Evolutionary conservation across 2,113 vertebrate genomes (phyloP), one percentile per base, ranked within the genome.

Genomic region (Toxostoma redivivum): DNA sequence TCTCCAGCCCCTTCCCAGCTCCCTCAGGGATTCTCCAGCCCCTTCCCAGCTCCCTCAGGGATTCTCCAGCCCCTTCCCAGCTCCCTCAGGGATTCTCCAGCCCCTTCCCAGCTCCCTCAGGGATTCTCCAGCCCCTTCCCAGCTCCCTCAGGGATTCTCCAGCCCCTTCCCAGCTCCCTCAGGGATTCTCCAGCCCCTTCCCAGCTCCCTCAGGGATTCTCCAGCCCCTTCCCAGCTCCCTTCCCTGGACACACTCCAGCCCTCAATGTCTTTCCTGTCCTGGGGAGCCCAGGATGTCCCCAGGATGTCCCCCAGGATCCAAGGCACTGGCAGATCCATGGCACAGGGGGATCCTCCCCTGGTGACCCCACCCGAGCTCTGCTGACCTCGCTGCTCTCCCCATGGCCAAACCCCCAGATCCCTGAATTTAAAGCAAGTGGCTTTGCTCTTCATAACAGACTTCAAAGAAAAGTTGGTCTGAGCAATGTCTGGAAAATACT

Each of bases 341-440:
- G 15, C 54, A 60, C 3, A 35, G 15, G 4, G 8, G 25, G 8
- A 3, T 40, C 19, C 28, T 83, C 31, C 56, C 15, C 35, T 23
- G 6, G 14, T 53, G 37, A 4, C 53, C 38, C 28, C 8, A 3
- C 22, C 28, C 45, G 12, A 15, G 15, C 24, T 58, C 88, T 33
- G 35, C 74, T 7, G 8, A 8, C 11, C 61, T 22, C 2, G 0
- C 47, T 47, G 53, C 24, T 73, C 62, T 69, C 50, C 11, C 35
- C 44, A 3, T 0, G 0, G 22, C 42, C 64, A 31, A 5, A 2
- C 7, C 16, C 23, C 2, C 10, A 1, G 4, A 4, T 25, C n/a
- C 37, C 42, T 24, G 25, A 16, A 37, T 20, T 16, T 30, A 54
- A 84, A 53, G 10, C 4, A 3, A 42, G 23, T 3, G 31, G 1